Evolutionary conservation across 2,888 invertebrate genomes (phyloP), one percentile per base, ranked within the genome.

Genomic region (Cephus runcator): DNA sequence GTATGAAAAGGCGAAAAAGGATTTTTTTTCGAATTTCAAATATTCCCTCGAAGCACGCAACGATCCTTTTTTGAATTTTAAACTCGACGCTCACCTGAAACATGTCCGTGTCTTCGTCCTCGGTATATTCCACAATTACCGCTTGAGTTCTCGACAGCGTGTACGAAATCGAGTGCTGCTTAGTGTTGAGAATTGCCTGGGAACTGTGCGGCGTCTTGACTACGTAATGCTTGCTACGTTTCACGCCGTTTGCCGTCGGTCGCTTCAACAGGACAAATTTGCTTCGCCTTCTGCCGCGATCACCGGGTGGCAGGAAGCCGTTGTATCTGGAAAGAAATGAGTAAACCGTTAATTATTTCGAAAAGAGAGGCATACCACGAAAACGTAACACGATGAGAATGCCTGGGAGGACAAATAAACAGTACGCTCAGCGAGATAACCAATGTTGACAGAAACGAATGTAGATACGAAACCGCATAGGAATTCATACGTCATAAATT

Each of bases 51-150:
- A 40, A 40, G 1, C 40, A 6, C 40, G 40, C 1, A 23, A 40
- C 2, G 6, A 23, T 40, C 0, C 35, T 69, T 73, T 75, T 76
- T 34, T 12, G 0, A 56, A 34, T 30, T 15, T 9, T 12, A 36
- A 40, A 23, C 40, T 23, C 40, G 23, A 40, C 23, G 15, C 93
- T 92, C 90, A 98, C 98, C 95, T 99, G 99, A 93, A 99, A 99
- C 99, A 99, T 99, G 92, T 99, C 99, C 78, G 98, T 99, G 91
- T 97, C 96, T 79, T 96, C 95, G 92, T 99, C 99, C 90, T 96
- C 96, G 87, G 96, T 97, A 93, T 99, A 99, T 93, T 99, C 99
- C 78, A 99, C 99, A 90, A 99, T 98, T 88, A 99, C 98, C 77
- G 98, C 98, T 93, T 99, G 98, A 91, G 97, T 98, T 91, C 98